Conservation (phyloP, 1,140 invertebrate species). For the Magallana angulata region DNA sequence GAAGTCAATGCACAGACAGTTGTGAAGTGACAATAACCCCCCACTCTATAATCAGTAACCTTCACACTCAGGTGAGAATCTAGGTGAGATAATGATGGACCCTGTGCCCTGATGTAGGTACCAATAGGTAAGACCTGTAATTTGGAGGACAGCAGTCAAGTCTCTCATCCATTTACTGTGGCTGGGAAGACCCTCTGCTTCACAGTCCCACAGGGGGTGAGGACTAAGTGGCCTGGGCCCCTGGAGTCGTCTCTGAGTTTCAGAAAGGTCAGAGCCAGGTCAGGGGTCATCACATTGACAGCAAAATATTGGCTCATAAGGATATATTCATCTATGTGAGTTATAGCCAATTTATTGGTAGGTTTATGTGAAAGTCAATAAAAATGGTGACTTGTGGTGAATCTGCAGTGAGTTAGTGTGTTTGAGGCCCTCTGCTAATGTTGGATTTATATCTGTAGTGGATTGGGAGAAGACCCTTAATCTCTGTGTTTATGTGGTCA, state of each 20-base stretch:
- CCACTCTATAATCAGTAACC: not conserved
- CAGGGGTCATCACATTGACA: not conserved
- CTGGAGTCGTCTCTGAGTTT: not conserved
- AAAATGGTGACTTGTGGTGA: slow-evolving; percentile 12
- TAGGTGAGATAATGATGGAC: not conserved
- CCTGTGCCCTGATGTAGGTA: not conserved
- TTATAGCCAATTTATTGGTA: slow-evolving; percentile 11
- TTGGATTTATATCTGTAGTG: not conserved
- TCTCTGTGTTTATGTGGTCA: not conserved
- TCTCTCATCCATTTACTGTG: not conserved
- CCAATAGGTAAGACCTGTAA: not conserved
- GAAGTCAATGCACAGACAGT: not conserved
- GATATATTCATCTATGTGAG: not conserved
- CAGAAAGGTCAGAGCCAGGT: not conserved
- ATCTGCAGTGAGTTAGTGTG: not conserved
- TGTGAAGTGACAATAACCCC: not conserved
- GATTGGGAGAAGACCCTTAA: slow-evolving; percentile 6
- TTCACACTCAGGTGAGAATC: not conserved
- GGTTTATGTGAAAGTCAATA: slow-evolving; percentile 26
- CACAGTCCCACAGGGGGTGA: not conserved
- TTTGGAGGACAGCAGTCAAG: not conserved
- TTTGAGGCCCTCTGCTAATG: not conserved
- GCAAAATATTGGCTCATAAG: slow-evolving; percentile 5
- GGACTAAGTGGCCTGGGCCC: not conserved
- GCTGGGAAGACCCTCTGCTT: not conserved